Conservation (phyloP, 2,797 vertebrate species). For the Aulostomus chinensis region DNA sequence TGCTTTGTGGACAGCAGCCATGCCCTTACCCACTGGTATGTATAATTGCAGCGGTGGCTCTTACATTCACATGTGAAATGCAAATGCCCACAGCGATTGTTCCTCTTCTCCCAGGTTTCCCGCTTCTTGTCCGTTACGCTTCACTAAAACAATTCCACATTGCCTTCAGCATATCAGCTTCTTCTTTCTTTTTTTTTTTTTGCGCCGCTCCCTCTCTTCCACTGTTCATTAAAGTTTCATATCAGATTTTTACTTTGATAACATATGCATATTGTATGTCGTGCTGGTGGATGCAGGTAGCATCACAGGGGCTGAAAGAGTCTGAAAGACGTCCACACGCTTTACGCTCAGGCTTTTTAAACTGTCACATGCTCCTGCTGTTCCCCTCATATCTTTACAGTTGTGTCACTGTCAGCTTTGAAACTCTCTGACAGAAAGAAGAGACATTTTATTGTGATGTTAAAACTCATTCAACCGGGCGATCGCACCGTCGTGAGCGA, state of each 20-base stretch:
- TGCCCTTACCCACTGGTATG: conserved; percentile 64
- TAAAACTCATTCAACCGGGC: conserved; percentile 48
- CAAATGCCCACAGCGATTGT: conserved; percentile 67
- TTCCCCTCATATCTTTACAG: conserved; percentile 30
- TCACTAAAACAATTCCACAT: conserved; percentile 77
- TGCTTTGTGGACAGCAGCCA: conserved; percentile 66
- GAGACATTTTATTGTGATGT: conserved; percentile 46
- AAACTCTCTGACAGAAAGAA: conserved; percentile 32
- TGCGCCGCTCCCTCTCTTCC: conserved; percentile 48
- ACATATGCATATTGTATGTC: conserved; percentile 78
- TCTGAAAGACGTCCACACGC: conserved; percentile 32
- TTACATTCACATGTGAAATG: conserved; percentile 65
- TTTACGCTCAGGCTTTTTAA: conserved; percentile 32
- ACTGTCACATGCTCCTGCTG: conserved; percentile 22
- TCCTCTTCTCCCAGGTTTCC: conserved; percentile 68
- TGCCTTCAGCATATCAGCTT: conserved; percentile 71
- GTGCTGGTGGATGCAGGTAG: conserved; percentile 61
- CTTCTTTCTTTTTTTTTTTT: no score
- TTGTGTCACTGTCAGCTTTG: conserved; percentile 39
- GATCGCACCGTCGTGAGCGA: conserved; percentile 33
- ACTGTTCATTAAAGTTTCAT: conserved; percentile 81
- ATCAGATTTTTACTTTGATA: conserved; percentile 79
- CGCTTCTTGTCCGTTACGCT: conserved; percentile 66
- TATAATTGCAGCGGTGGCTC: conserved; percentile 70
- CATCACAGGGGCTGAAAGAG: conserved; percentile 46